phyloP scores from a whole-genome alignment of 1,140 invertebrate species.

The Drosophila leontia region DNA sequence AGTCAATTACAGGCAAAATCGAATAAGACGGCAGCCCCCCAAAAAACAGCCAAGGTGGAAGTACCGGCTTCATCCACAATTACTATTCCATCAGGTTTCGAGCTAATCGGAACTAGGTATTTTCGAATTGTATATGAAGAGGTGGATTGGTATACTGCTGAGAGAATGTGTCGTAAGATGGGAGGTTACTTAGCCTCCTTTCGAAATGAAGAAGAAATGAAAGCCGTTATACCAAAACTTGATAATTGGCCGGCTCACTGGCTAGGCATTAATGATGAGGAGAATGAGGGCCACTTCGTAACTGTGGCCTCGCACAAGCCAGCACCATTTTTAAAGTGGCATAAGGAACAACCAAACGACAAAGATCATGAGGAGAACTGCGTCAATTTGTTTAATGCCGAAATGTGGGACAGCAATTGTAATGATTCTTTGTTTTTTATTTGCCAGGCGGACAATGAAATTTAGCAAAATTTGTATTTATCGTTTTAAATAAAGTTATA shows the following conservation, averaged over 20 bases:
- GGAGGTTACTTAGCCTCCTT: not conserved
- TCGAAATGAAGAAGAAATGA: not conserved
- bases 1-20: not conserved
- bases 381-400: no score
- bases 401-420: no score
- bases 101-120: not conserved
- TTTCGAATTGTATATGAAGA: not conserved
- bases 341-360: not conserved
- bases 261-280: not conserved
- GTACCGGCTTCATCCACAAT: no score
- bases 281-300: not conserved
- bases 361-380: not conserved
- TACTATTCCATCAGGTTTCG: not conserved
- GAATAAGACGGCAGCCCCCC: not conserved
- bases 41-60: not conserved
- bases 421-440: no score
- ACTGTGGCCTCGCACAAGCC: not conserved
- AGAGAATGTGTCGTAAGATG: not conserved
- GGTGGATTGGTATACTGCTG: not conserved
- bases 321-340: not conserved
- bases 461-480: no score
- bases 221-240: no score
- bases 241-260: not conserved
- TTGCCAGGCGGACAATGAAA: no score
- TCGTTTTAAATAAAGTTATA: no score